Base-by-base conservation (phyloP, 2,888 invertebrate genomes). In the Piscicola geometra region DNA sequence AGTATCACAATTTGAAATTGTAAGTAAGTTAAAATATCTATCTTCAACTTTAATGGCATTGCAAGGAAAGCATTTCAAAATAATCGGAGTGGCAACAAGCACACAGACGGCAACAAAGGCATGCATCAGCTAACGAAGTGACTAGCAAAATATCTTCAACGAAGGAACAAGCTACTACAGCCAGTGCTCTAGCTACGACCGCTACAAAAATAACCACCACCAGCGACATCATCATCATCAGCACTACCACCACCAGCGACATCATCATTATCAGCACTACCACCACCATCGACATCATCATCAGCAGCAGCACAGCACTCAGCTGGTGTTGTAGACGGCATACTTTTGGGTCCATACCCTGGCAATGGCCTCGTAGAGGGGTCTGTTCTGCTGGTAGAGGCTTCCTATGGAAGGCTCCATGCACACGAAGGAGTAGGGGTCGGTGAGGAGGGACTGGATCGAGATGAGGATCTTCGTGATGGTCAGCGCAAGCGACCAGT, bases 401-500 rank as follows among this genome's bases (percentile, higher is more conserved):
- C 89, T 88, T 0, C 93, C 93, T 41, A 93, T 86, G 79, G 89
- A 89, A 0, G 93, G 93, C 85, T 94, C 94, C 94, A 94, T 94
- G 82, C 93, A 93, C 12, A 93, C 90, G 84, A 91, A 90, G 81
- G 92, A 92, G 82, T 91, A 94, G 0, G 94, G 94, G 87, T 95
- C 95, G 0, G 85, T 85, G 30, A 86, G 80, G 75, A 86, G 79
- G 0, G 84, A 84, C 81, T 85, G 85, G 33, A 86, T 84, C 76
- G 84, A 84, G 36, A 86, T 84, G n/a, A 86, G 80, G 33, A 87
- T 85, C 82, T 87, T 95, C 80, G 92, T 91, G 83, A 95, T 91
- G 64, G 94, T 94, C 79, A 95, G 87, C 0, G 94, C 94, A 78
- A 94, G 87, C n/a, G 93, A 93, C 95, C 95, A 96, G 87, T 96